These are phyloP conservation scores for Ennomos quercinarius DNA, from an alignment of 2,888 invertebrate species.

Conservation along the genomic window DNA sequence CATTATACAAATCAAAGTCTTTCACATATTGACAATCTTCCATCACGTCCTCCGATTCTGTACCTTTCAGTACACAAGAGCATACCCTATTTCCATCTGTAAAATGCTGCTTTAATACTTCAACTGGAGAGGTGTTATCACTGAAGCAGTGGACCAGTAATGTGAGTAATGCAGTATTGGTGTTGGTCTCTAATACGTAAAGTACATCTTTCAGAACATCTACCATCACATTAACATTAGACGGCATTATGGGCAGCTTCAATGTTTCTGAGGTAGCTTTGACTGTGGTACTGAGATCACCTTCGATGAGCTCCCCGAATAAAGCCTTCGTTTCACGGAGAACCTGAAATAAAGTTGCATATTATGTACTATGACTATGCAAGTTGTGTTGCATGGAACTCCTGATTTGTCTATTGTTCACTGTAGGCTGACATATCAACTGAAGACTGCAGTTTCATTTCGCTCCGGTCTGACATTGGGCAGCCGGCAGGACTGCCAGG, in stretches of 20 bases:
- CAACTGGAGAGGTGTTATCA: slow-evolving; percentile 58
- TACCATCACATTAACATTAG: slow-evolving; percentile 82
- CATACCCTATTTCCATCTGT: slow-evolving; percentile 50
- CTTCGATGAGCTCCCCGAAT: slow-evolving; percentile 69
- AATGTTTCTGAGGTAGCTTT: slow-evolving; percentile 65
- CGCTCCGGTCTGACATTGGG: no score
- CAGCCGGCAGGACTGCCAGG: no score
- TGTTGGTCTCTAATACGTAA: slow-evolving; percentile 87
- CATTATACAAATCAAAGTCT: slow-evolving; percentile 88
- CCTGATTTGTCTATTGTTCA: no score
- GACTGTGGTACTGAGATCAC: slow-evolving; percentile 76
- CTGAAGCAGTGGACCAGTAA: slow-evolving; percentile 79
- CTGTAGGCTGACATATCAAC: no score
- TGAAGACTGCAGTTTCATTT: no score
- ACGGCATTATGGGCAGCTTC: slow-evolving; percentile 73
- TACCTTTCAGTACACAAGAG: slow-evolving; percentile 48
- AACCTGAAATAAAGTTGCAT: slow-evolving; percentile 68
- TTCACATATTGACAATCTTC: slow-evolving; percentile 83
- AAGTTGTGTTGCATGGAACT: no score
- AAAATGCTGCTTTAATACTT: slow-evolving; percentile 65
- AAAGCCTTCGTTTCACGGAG: slow-evolving; percentile 80
- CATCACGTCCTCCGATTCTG: slow-evolving; percentile 46
- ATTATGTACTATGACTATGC: slow-evolving; percentile 2
- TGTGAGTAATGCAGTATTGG: slow-evolving; percentile 87
- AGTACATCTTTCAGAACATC: slow-evolving; percentile 87